Evolutionary conservation across 2,888 invertebrate species (phyloP).

Genomic region (Pyrocoelia pectoralis): DNA sequence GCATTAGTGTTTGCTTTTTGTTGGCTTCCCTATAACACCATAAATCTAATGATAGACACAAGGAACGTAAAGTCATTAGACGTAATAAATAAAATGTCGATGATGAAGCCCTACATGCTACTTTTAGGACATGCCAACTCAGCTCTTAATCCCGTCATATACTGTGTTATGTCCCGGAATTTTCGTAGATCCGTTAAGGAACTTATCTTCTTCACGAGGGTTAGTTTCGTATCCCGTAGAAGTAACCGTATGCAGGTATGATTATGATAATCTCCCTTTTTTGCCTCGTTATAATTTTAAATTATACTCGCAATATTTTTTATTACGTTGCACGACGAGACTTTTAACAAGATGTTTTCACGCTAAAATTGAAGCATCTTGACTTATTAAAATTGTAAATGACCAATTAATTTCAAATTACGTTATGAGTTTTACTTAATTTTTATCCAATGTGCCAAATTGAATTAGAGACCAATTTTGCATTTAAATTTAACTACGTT

Average conservation of each 20-base stretch:
- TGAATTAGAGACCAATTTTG: too few relatives aligned
- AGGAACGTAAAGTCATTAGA: constrained; percentile 52
- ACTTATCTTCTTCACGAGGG: constrained; percentile 59
- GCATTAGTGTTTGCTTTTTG: constrained; percentile 79
- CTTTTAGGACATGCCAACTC: constrained; percentile 80
- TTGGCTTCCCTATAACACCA: constrained; percentile 81
- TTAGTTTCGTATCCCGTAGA: constrained; percentile 47
- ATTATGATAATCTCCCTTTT: constrained; percentile 24
- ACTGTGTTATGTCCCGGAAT: constrained; percentile 77
- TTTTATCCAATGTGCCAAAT: too few relatives aligned
- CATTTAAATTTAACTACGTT: too few relatives aligned
- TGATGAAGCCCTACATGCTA: constrained; percentile 70
- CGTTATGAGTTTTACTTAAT: too few relatives aligned
- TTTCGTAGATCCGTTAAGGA: constrained; percentile 73
- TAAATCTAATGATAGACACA: constrained; percentile 72
- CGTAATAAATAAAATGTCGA: constrained; percentile 56
- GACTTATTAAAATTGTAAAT: too few relatives aligned
- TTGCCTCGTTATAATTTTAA: constrained; percentile 27
- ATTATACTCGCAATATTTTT: background rate
- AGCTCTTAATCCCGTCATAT: constrained; percentile 79
- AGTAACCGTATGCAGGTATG: constrained; percentile 45
- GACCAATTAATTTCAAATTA: too few relatives aligned
- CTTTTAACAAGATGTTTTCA: too few relatives aligned
- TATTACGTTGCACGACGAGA: background rate
- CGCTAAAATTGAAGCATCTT: too few relatives aligned